Evolutionary conservation across 2,888 invertebrate species (phyloP).

Genomic region (Nomada flava): DNA sequence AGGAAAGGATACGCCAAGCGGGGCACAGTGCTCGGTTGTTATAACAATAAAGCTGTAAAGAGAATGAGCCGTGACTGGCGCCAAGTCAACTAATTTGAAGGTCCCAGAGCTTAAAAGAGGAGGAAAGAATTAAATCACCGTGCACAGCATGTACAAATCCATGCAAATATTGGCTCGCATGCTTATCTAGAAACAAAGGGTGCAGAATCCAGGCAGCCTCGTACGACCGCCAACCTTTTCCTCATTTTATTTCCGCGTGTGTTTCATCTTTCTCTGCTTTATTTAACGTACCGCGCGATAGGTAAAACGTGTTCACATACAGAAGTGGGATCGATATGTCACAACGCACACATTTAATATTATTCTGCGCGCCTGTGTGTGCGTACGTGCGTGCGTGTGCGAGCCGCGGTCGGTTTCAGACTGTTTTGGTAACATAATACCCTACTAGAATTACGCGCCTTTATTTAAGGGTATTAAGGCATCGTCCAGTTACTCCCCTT

Average conservation of each 20-base stretch:
- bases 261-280: constrained; percentile 33
- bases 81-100: constrained; percentile 72
- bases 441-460: constrained; percentile 78
- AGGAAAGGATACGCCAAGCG: constrained; percentile 33
- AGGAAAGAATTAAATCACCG: too few species aligned
- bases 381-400: constrained; percentile 6
- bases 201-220: background rate
- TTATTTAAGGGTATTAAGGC: constrained; percentile 75
- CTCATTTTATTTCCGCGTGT: constrained; percentile 1
- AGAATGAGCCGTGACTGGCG: constrained; percentile 80
- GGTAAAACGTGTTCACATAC: constrained; percentile 44
- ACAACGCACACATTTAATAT: constrained; percentile 1
- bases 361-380: too few species aligned
- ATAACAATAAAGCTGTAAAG: constrained; percentile 80
- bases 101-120: background rate
- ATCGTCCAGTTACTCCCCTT: constrained; percentile 75
- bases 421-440: constrained; percentile 81
- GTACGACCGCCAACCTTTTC: background rate
- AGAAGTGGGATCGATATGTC: constrained; percentile 45
- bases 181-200: background rate
- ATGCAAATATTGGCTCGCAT: background rate
- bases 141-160: too few species aligned
- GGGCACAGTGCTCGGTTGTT: constrained; percentile 64
- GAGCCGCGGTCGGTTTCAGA: constrained; percentile 56
- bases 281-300: constrained; percentile 27